Base-by-base conservation (phyloP, 2,797 vertebrate genomes). In the Gila robusta region DNA sequence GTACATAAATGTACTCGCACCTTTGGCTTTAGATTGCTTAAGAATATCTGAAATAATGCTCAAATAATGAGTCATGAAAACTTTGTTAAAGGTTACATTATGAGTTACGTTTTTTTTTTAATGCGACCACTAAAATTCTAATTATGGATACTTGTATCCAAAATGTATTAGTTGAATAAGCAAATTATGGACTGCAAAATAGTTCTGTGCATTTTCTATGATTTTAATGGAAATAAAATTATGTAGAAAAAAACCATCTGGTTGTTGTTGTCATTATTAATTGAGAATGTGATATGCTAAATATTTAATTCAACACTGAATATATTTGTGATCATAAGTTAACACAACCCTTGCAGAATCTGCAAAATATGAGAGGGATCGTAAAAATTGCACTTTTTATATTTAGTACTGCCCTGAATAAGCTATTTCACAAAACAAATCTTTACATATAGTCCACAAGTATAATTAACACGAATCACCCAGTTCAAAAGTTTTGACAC, bases 111-210 rank as follows among this genome's bases (percentile, higher is more conserved):
- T 52, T 49, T 47, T 26, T 64, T 66, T 16, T 44, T 16, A 3
- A 49, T 47, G 59, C 59, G 66, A 66, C 5, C 26, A 23, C 39
- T 70, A 23, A 16, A 16, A 35, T 19, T 80, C 19, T 1, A 66
- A 49, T 67, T n/a, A 80, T 80, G 62, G 62, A 23, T 49, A 49
- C 28, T 66, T 69, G 9, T 64, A 16, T 81, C 79, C 64, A 69
- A 37, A 81, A 81, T 52, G 12, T 35, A 69, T 14, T 23, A 32
- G 28, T 67, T 62, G 26, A 81, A 54, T 19, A 52, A 19, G 28
- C 4, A 39, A 54, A 81, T 26, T 52, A 39, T n/a, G 28, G 3
- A 39, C 54, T 52, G 28, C 62, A 35, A 16, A 52, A 69, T 49
- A 69, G 49, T 49, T 32, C 19, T 81, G 2, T 54, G 41, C 11